Evolutionary conservation across 2,797 vertebrate genomes (phyloP), one percentile per base, ranked within the genome.

Genomic region (Spinibarbus caldwelli): DNA sequence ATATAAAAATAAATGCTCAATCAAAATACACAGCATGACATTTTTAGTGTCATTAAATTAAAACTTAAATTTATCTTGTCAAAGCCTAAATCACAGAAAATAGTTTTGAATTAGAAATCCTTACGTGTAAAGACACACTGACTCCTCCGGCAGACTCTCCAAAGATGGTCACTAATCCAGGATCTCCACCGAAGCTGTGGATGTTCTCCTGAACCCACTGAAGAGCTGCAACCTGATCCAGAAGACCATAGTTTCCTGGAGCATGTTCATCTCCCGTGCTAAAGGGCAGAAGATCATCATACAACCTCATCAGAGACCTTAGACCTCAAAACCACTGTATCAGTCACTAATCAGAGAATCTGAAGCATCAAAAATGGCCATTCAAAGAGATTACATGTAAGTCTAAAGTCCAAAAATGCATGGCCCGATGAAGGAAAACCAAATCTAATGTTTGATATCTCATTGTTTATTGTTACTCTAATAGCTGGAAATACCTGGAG

Each of bases 121-220:
- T 84, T 90, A 95, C 95, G 89, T 92, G 88, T 0, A 93, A 82
- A 0, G 94, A 95, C 6, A 95, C 95, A 12, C 95, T 96, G 5
- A 90, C 0, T 84, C 94, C 95, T 78, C 95, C 95, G 36, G 95
- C 95, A 86, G 95, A 96, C 83, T 96, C 94, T 4, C 95, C 95
- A 89, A 94, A 95, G 86, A 95, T 90, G 4, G 95, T 96, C 19
- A 96, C 94, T 47, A 62, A 92, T 88, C 85, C 85, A 83, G 95
- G 92, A 87, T 96, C 85, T 84, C 95, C 95, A 70, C 95, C 95
- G 89, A 96, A 96, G 87, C 84, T 94, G 76, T 92, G 92, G 87
- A 96, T 95, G 91, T 96, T 93, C 87, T 95, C 87, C 87, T 95
- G 93, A 82, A 94, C 84, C 95, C 95, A 96, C 43, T 66, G 92